Base-by-base conservation (phyloP, 2,113 vertebrate genomes). In the Hystrix cristata region DNA sequence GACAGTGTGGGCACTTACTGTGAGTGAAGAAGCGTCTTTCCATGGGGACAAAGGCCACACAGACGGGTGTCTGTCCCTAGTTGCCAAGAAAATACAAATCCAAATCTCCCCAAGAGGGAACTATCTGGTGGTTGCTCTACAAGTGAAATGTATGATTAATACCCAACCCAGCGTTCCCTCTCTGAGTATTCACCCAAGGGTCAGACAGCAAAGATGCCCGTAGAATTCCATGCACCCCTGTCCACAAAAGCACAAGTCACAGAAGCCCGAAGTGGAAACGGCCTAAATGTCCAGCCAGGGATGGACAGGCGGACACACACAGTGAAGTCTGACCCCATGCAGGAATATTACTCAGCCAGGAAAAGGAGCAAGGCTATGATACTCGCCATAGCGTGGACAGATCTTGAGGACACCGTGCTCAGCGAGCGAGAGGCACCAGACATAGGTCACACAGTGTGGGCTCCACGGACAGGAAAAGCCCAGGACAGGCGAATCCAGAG, bases 281-380 rank as follows among this genome's bases (percentile, higher is more conserved):
- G 12, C 51, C 51, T 71, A 6, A 3, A 3, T 0, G 57, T 16
- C 55, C n/a, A 1, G 15, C 15, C 0, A 3, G 6, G 23, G 31
- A 9, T 27, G 34, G 21, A 7, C 0, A 2, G 3, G 29, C 9
- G 16, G 1, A 67, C 51, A 31, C 12, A 18, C 4, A 55, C 19
- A 15, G 27, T 14, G 27, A 0, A 10, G 11, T 38, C 38, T 29
- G 46, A 2, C 5, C 23, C 15, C 46, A 51, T 10, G 1, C 3
- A 0, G 74, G 59, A 27, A 29, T 14, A 16, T 21, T 0, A 53
- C 8, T 6, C 21, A 9, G 76, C 83, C 53, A 10, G 0, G 23
- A 67, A 60, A 34, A 83, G 27, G 43, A 46, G 29, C 8, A 38
- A 69, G 31, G 38, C 29, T 1, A 7, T 55, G 53, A n/a, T 16